Base-by-base conservation (phyloP, 2,797 vertebrate species). In the Borostomias antarcticus region DNA sequence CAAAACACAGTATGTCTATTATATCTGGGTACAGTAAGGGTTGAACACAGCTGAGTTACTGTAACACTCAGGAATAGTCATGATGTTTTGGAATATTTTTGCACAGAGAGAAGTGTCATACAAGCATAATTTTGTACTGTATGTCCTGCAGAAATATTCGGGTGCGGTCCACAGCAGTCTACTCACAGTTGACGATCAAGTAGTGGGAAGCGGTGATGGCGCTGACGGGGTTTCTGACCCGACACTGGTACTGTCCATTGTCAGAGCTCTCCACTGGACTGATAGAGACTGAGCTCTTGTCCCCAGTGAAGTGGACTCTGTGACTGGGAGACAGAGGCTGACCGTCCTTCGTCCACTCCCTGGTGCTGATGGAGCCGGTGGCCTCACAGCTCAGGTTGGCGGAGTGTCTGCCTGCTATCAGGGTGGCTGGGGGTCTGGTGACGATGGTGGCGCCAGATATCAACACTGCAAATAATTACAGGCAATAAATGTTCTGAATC, bases 151-250 rank as follows among this genome's bases (percentile, higher is more conserved):
- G 17, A 2, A 6, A 45, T 4, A 1, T 45, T 45, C 13, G 1
- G 40, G 7, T 15, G n/a, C 40, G 13, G 40, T 45, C 40, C 3
- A 45, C 40, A 45, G 40, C 1, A 35, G 33, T 5, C 33, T 62
- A 80, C 86, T 86, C 68, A 91, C 89, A 91, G 76, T 85, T 90
- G 54, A 91, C 86, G 2, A 62, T 83, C 68, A 91, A 82, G 17
- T 71, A 43, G 15, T 78, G 53, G 25, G 17, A 51, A 0, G 35
- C 84, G 0, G 81, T 85, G 77, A 76, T 43, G 54, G 23, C 63
- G 82, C 82, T 89, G 74, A 91, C 76, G 0, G 77, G 87, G 74
- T 89, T 91, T 77, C 85, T 88, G 82, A 90, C 66, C 47, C 17
- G 75, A 76, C 90, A 91, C 65, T 72, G 62, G 68, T 86, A 91